Conservation (phyloP, 2,888 invertebrate genomes). For the Orthonevra nobilis region DNA sequence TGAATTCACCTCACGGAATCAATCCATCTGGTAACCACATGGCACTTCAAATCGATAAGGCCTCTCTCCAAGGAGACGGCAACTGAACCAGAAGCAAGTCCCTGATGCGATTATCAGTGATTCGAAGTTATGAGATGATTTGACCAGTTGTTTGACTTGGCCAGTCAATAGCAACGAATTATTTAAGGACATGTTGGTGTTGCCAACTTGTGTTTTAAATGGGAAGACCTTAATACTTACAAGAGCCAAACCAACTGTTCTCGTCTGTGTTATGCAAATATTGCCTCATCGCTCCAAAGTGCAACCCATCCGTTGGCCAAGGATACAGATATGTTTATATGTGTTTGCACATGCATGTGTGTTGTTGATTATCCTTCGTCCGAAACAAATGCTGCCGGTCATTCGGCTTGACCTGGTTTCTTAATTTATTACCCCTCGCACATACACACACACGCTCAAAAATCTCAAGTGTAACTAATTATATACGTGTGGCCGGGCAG, state of each 20-base stretch:
- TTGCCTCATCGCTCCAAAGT: too few species aligned
- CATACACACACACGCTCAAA: slow-evolving; percentile 1
- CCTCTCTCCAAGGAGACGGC: not conserved
- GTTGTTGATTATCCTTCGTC: not conserved
- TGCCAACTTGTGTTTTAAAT: not conserved
- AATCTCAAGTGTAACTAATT: slow-evolving; percentile 38
- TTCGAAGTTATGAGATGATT: slow-evolving; percentile 59
- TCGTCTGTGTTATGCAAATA: not conserved
- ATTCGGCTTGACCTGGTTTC: slow-evolving; percentile 41
- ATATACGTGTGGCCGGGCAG: not conserved
- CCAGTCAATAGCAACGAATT: slow-evolving; percentile 17
- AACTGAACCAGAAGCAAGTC: slow-evolving; percentile 28
- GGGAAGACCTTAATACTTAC: not conserved
- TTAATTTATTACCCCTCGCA: slow-evolving; percentile 28
- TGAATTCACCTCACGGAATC: slow-evolving; percentile 65
- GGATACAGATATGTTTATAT: too few species aligned
- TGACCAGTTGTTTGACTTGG: slow-evolving; percentile 16
- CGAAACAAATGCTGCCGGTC: not conserved
- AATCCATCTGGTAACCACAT: slow-evolving; percentile 55
- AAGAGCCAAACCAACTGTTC: not conserved
- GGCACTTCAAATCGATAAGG: not conserved
- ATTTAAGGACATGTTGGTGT: not conserved
- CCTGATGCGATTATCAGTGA: slow-evolving; percentile 58
- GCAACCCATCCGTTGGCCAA: too few species aligned
- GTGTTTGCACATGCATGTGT: too few species aligned